Evolutionary conservation across 2,888 invertebrate species (phyloP).

Genomic region (Camptogramma bilineatum): DNA sequence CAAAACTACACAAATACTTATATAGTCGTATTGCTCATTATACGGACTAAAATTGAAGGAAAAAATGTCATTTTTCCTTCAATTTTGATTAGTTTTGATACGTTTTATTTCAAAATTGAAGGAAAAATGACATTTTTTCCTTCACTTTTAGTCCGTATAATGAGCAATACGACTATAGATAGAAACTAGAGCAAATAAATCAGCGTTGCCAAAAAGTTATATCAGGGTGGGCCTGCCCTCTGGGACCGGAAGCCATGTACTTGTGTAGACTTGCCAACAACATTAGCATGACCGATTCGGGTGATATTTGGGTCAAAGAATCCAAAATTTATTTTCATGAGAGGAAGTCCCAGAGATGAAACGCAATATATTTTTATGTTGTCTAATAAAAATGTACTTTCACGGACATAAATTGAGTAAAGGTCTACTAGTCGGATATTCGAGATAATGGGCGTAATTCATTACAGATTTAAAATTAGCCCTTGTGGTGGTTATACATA

Average conservation of each 20-base stretch:
- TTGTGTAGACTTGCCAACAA: slow-evolving; percentile 16
- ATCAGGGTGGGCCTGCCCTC: slow-evolving; percentile 15
- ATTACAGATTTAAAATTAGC: not conserved
- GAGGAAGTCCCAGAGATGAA: slow-evolving; percentile 2
- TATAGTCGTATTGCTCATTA: too few relatives aligned
- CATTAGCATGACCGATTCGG: slow-evolving; percentile 16
- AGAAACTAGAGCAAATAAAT: slow-evolving; percentile 26
- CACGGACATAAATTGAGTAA: not conserved
- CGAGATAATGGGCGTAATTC: not conserved
- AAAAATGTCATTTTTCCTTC: too few relatives aligned
- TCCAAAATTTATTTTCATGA: slow-evolving; percentile 5
- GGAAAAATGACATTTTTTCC: too few relatives aligned
- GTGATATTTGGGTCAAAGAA: slow-evolving; percentile 15
- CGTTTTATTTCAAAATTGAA: too few relatives aligned
- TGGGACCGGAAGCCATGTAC: slow-evolving; percentile 12
- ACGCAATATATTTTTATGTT: slow-evolving; percentile 1
- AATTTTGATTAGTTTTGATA: too few relatives aligned
- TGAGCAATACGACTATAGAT: slow-evolving; percentile 8
- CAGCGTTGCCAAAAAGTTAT: slow-evolving; percentile 25
- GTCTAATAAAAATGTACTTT: not conserved
- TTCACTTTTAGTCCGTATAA: too few relatives aligned
- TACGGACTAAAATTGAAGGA: too few relatives aligned
- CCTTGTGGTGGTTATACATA: not conserved
- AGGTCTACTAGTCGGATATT: not conserved
- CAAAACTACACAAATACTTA: too few relatives aligned